Evolutionary conservation across 2,797 vertebrate genomes (phyloP).

Genomic region (Sciaenops ocellatus): DNA sequence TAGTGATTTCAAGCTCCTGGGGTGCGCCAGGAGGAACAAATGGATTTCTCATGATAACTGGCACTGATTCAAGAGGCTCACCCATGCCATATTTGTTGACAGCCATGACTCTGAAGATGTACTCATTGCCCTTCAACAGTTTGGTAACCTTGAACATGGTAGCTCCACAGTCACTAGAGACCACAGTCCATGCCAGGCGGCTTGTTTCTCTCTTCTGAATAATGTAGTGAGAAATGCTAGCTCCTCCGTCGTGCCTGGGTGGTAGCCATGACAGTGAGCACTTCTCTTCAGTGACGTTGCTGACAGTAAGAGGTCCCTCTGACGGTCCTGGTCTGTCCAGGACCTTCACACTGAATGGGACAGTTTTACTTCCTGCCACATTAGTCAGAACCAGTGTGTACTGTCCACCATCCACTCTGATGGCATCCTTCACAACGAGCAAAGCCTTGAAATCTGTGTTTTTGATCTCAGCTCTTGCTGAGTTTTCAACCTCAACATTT

Average conservation of each 20-base stretch:
- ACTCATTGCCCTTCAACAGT: constrained; percentile 97
- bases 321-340: constrained; percentile 97
- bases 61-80: constrained; percentile 94
- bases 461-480: constrained; percentile 94
- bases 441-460: constrained; percentile 95
- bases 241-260: constrained; percentile 96
- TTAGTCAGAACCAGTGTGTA: constrained; percentile 96
- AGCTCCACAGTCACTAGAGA: constrained; percentile 92
- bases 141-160: constrained; percentile 98
- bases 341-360: constrained; percentile 95
- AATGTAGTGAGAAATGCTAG: constrained; percentile 94
- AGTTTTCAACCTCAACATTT: constrained; percentile 94
- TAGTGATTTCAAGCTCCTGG: constrained; percentile 92
- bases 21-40: constrained; percentile 94
- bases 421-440: constrained; percentile 94
- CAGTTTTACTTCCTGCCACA: constrained; percentile 94
- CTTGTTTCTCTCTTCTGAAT: constrained; percentile 99
- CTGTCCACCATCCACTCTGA: constrained; percentile 97
- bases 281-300: constrained; percentile 96
- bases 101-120: constrained; percentile 97
- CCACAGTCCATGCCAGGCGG: constrained; percentile 97
- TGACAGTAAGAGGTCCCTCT: constrained; percentile 94
- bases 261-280: constrained; percentile 95
- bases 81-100: constrained; percentile 97
- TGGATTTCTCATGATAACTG: constrained; percentile 97